Conservation (phyloP, 1,140 invertebrate genomes). For the Megathymus violae region DNA sequence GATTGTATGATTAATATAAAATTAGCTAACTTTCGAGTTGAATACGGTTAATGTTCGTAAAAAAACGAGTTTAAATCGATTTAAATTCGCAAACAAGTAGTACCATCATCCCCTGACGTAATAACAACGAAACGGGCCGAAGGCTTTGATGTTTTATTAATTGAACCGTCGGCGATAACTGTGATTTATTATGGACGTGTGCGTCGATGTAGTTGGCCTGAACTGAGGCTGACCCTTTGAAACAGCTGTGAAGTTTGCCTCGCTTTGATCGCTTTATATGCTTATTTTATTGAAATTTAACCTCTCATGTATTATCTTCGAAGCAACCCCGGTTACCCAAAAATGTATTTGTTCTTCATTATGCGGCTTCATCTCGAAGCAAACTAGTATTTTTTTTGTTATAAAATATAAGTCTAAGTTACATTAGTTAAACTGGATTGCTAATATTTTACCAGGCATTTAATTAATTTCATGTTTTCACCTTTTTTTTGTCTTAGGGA, state of each 20-base stretch:
- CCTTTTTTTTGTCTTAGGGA: too few species aligned
- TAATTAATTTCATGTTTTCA: too few species aligned
- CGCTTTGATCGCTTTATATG: background rate
- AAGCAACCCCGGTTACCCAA: too few species aligned
- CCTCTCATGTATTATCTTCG: too few species aligned
- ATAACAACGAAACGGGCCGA: constrained; percentile 7
- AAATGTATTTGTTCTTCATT: too few species aligned
- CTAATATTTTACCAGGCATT: too few species aligned
- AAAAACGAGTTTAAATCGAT: background rate
- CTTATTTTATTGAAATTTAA: constrained; percentile 1
- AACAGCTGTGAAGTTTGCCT: constrained; percentile 1
- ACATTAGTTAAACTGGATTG: too few species aligned
- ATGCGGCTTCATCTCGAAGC: too few species aligned
- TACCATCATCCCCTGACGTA: constrained; percentile 1
- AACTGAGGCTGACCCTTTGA: constrained; percentile 13
- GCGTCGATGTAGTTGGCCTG: background rate
- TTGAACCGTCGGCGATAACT: constrained; percentile 13
- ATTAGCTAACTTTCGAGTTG: too few species aligned
- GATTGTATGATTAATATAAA: too few species aligned
- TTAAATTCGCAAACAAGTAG: background rate
- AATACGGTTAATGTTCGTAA: background rate
- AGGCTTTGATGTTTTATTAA: constrained; percentile 26
- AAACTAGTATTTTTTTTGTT: too few species aligned
- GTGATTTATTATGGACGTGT: constrained; percentile 25
- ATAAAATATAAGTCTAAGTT: too few species aligned